phyloP scores from a whole-genome alignment of 92 coral and sea anemone genomes.

The Epizoanthus fatuus region DNA sequence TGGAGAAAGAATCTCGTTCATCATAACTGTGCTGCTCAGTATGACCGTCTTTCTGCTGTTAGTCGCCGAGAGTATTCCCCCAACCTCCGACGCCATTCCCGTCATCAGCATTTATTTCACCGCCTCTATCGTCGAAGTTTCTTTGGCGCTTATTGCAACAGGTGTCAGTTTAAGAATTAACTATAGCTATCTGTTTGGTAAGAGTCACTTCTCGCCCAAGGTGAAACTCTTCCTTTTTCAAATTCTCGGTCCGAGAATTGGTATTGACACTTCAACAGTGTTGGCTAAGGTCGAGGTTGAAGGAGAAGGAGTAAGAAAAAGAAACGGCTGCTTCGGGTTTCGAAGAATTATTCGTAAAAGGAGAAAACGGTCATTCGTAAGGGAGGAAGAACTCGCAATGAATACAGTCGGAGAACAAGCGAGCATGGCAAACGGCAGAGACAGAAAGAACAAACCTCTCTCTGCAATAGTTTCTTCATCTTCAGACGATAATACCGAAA shows the following conservation, averaged over 20 bases:
- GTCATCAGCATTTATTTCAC: slow-evolving; percentile 69
- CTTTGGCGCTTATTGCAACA: slow-evolving; percentile 72
- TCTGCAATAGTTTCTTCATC: slow-evolving; percentile 6
- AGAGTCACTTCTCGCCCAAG: slow-evolving; percentile 31
- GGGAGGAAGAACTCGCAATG: slow-evolving; percentile 11
- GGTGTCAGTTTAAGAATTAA: slow-evolving; percentile 65
- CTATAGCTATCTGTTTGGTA: slow-evolving; percentile 70
- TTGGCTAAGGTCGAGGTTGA: neutral
- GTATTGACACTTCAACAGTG: slow-evolving; percentile 28
- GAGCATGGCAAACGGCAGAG: slow-evolving; percentile 3
- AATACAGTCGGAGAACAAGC: neutral
- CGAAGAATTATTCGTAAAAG: neutral
- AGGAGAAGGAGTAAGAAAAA: neutral
- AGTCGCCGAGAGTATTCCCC: slow-evolving; percentile 75
- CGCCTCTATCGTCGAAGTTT: slow-evolving; percentile 67
- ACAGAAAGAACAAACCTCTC: neutral
- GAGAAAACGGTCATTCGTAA: slow-evolving; percentile 3
- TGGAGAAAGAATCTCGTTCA: slow-evolving; percentile 74
- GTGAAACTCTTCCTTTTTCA: slow-evolving; percentile 38
- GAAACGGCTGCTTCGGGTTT: neutral
- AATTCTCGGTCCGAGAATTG: slow-evolving; percentile 71
- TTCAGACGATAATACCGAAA: slow-evolving; percentile 25
- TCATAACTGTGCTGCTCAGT: slow-evolving; percentile 70
- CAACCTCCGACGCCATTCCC: slow-evolving; percentile 77
- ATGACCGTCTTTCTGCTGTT: slow-evolving; percentile 76